phyloP scores from a whole-genome alignment of 2,797 vertebrate genomes.

The Leptatherina wallacei region DNA sequence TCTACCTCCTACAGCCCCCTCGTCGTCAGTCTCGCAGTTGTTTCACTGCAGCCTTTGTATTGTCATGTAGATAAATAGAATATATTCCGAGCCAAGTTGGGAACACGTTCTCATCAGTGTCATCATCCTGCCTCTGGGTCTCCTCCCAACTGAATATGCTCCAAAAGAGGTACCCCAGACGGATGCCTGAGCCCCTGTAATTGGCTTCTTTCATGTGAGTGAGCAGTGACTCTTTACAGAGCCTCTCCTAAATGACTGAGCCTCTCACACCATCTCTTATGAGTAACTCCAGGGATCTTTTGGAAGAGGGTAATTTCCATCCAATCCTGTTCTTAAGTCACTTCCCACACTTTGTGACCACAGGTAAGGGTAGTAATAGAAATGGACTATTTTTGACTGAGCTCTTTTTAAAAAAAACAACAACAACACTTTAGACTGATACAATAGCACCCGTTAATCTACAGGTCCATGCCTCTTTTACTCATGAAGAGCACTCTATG shows the following conservation, averaged over 20 bases:
- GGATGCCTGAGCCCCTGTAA: neutral
- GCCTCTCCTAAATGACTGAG: neutral
- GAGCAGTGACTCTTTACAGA: neutral
- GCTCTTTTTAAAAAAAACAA: neutral
- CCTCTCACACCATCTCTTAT: neutral
- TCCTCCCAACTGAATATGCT: conserved; percentile 2
- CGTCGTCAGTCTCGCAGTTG: neutral
- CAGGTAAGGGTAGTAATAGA: neutral
- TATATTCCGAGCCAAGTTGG: neutral
- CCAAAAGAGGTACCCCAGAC: neutral
- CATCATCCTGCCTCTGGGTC: neutral
- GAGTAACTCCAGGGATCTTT: neutral
- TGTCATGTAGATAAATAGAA: neutral
- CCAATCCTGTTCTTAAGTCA: neutral
- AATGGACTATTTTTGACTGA: neutral
- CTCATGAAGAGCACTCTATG: neutral
- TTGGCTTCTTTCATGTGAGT: neutral
- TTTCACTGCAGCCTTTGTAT: neutral
- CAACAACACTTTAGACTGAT: too few species aligned
- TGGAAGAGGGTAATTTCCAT: neutral
- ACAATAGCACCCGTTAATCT: neutral
- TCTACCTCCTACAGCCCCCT: neutral
- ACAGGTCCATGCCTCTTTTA: neutral
- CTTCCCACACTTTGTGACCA: neutral
- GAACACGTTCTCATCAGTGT: neutral